Evolutionary conservation across 2,888 invertebrate genomes (phyloP).

Genomic region (Acrobasis consociella): DNA sequence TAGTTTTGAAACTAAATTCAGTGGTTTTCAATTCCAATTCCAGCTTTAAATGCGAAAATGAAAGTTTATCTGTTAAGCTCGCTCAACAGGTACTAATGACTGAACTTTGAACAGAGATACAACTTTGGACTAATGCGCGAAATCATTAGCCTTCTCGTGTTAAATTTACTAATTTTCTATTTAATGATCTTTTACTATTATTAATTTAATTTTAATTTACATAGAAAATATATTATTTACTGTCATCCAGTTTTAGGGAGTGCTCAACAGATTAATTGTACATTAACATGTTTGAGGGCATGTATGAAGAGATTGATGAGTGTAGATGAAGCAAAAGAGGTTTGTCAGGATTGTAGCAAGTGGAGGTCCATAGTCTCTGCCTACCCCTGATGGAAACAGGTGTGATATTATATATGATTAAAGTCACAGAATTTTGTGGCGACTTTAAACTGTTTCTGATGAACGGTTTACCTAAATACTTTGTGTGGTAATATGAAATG

Average conservation of each 20-base stretch:
- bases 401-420: too few relatives aligned
- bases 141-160: constrained; percentile 11
- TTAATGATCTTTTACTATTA: too few relatives aligned
- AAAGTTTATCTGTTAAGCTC: constrained; percentile 6
- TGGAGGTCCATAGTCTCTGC: too few relatives aligned
- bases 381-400: too few relatives aligned
- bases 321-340: too few relatives aligned
- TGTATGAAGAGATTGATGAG: too few relatives aligned
- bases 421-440: too few relatives aligned
- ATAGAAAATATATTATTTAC: neutral
- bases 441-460: neutral
- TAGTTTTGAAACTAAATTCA: constrained; percentile 1
- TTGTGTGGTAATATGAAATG: neutral
- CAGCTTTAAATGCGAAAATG: constrained; percentile 2
- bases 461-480: neutral
- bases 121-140: constrained; percentile 1
- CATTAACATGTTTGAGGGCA: too few relatives aligned
- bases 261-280: too few relatives aligned
- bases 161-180: neutral
- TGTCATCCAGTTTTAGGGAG: neutral
- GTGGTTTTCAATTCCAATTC: constrained; percentile 5
- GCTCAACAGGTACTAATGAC: constrained; percentile 20
- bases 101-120: constrained; percentile 7
- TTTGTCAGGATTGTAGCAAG: too few relatives aligned
- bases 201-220: neutral